Conservation (phyloP, 2,113 vertebrate genomes). For the Carlito syrichta region DNA sequence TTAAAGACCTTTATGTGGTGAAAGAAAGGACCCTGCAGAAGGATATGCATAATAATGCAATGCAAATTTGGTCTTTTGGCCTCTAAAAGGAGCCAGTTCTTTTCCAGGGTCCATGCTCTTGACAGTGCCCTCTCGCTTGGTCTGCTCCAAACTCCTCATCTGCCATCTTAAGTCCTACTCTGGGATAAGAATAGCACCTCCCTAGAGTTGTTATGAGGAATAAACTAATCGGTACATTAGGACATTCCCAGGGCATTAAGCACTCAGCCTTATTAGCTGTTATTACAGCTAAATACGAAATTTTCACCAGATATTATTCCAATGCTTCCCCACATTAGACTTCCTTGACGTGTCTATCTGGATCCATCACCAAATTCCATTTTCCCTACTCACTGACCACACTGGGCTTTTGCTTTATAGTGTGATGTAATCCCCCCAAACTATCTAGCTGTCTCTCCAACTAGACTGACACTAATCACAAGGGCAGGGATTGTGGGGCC, state of each 20-base stretch:
- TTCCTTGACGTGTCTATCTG: neutral
- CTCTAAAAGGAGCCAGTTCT: neutral
- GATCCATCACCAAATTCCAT: neutral
- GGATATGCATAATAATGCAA: neutral
- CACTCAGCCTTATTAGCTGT: neutral
- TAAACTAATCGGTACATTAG: neutral
- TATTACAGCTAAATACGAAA: neutral
- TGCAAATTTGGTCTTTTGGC: neutral
- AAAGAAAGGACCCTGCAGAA: neutral
- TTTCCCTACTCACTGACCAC: neutral
- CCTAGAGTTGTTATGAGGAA: neutral
- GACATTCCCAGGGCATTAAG: neutral
- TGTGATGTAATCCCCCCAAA: neutral
- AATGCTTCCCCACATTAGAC: neutral
- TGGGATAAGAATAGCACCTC: neutral
- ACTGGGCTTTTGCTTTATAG: neutral
- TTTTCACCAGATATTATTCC: neutral
- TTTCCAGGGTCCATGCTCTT: neutral
- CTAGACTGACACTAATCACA: neutral
- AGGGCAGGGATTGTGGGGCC: neutral
- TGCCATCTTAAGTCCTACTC: neutral
- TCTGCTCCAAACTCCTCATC: neutral
- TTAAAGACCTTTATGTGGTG: neutral
- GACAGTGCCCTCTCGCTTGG: neutral
- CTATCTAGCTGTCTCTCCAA: neutral